A percentile compares a stretch with the other conserved stretches of the same genome.
phyloP scores from a whole-genome alignment of 2,888 invertebrate species.

The Stenoptilia bipunctidactyla region DNA sequence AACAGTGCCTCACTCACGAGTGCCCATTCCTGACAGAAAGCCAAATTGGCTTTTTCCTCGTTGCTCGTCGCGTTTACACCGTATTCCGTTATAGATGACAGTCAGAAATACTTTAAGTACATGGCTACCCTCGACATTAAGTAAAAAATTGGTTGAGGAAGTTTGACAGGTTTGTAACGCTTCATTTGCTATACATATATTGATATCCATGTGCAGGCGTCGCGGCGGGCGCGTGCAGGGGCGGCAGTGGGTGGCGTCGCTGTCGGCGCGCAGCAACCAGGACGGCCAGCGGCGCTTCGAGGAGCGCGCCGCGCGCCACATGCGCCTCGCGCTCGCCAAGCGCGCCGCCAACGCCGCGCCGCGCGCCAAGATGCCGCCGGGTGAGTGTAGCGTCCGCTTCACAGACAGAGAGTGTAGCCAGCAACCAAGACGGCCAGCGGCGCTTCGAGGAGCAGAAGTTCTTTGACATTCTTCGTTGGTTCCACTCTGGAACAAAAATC shows the following conservation, averaged over 20 bases:
- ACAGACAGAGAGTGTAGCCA: conserved; percentile 25
- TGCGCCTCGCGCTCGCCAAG: conserved; percentile 73
- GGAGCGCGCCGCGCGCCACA: conserved; percentile 79
- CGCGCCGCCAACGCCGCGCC: conserved; percentile 28
- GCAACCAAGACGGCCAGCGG: conserved; percentile 90
- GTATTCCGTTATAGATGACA: no score
- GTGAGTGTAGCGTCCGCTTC: conserved; percentile 21
- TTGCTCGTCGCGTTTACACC: no score
- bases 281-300: conserved; percentile 89
- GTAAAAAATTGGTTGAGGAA: no score
- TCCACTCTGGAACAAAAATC: conserved; percentile 78
- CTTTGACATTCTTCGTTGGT: no score
- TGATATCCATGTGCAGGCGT: background rate
- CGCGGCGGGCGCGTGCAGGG: conserved; percentile 46
- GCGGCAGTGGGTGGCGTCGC: conserved; percentile 80
- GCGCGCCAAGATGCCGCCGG: conserved; percentile 33
- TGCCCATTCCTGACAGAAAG: no score
- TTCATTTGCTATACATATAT: no score
- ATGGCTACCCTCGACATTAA: no score
- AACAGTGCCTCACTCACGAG: no score
- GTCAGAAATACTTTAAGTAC: no score
- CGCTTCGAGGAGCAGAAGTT: conserved; percentile 88
- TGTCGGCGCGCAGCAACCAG: conserved; percentile 87
- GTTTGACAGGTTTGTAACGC: no score
- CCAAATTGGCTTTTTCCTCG: no score